Base-by-base conservation (phyloP, 2,888 invertebrate species). In the Prosapia bicincta region DNA sequence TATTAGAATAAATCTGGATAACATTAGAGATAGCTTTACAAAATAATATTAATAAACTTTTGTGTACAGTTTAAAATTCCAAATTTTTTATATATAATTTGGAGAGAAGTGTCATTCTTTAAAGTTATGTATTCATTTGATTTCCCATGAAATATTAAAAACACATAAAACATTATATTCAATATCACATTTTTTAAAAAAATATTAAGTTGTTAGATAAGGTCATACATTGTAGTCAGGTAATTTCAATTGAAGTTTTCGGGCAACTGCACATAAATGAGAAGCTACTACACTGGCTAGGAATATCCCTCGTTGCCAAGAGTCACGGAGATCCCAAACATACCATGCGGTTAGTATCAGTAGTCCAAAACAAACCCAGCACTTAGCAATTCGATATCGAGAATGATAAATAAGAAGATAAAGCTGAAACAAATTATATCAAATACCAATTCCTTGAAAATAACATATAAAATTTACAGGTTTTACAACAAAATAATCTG, bases 161-260 rank as follows among this genome's bases (percentile, higher is more conserved):
- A 30, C 30, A 30, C 30, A 30, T 6, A 30, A 30, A 6, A 9
- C 20, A 20, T 20, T n/a, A 3, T 54, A n/a, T 25, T 70, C 15
- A 9, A 24, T 38, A 70, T 25, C 30, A 70, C 24, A 24, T 38
- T 70, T 13, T 15, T 20, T 70, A 69, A 38, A 30, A 68, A 24
- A 68, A 69, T 28, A 15, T 24, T 30, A 13, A 69, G 10, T 38
- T n/a, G 13, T 38, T 70, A 43, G 10, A 23, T 70, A 25, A 43
- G n/a, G 69, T 80, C 78, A 81, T 65, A 81, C 79, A 74, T 81
- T 79, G 72, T 79, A 80, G 69, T 81, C 79, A 6, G 81, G 81
- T n/a, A 78, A 76, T 74, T 79, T 80, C 15, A 78, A 69, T 67
- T 78, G 76, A n/a, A 79, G 74, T 72, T 77, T 77, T 54, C 81